phyloP scores from a whole-genome alignment of 2,888 invertebrate species.

The Camptogramma bilineatum region DNA sequence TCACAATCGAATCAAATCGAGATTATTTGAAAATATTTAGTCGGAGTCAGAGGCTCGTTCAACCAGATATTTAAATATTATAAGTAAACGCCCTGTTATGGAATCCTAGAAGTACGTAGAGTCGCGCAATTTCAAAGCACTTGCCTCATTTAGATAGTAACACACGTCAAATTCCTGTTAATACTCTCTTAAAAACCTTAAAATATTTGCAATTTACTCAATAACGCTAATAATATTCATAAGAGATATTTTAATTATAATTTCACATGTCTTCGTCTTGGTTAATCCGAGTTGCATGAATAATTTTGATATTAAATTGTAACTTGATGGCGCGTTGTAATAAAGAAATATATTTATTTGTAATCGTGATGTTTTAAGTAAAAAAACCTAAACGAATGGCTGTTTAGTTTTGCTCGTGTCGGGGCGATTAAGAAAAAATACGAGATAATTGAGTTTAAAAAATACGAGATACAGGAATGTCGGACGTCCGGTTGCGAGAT shows the following conservation, averaged over 20 bases:
- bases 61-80: too few species aligned
- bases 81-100: too few species aligned
- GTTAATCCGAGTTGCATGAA: constrained; percentile 63
- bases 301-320: constrained; percentile 56
- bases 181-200: constrained; percentile 65
- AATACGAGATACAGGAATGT: too few species aligned
- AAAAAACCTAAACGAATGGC: background rate
- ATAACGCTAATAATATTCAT: constrained; percentile 63
- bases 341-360: constrained; percentile 22
- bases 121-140: constrained; percentile 7
- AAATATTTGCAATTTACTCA: constrained; percentile 57
- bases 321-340: constrained; percentile 23
- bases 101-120: background rate
- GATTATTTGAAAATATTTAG: too few species aligned
- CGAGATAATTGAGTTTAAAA: too few species aligned
- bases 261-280: constrained; percentile 60
- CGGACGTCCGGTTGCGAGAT: too few species aligned
- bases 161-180: constrained; percentile 60
- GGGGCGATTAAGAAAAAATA: background rate
- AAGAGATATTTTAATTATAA: constrained; percentile 73
- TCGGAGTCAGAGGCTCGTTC: too few species aligned
- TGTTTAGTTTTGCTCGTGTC: background rate
- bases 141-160: constrained; percentile 16
- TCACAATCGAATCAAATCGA: too few species aligned
- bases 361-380: background rate